Evolutionary conservation across 2,888 invertebrate species (phyloP), one percentile per base, ranked within the genome.

Genomic region (Diarsia mendica): DNA sequence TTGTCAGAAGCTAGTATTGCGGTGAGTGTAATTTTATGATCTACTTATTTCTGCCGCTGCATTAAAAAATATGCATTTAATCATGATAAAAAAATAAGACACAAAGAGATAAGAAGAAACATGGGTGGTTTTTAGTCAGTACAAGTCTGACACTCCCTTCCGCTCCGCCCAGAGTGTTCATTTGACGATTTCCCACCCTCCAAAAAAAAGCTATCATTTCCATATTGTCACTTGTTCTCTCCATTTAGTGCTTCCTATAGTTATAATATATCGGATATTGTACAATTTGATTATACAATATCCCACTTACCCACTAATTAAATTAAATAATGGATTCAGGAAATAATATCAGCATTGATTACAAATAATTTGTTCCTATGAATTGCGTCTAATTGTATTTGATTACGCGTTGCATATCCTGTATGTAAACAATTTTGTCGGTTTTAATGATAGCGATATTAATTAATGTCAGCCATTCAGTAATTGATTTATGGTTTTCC

Each of bases 1-100:
- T 89, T 91, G 11, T 95, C 95, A 0, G 95, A 96, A 88, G 93
- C 92, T 61, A 95, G 95, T 88, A 87, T 88, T 82, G 90, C 87
- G 86, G 93, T 94, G 77, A 92, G 92, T 87, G 8, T 49, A 9
- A 46, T 55, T 5, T 39, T 49, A 33, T 23, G n/a, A 55, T 67
- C 63, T 28, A 28, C 28, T 28, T 28, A 28, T 28, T 81, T 60
- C 2, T 18, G 23, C 10, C 5, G n/a, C 15, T 63, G 13, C 18
- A 18, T 55, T 58, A 4, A 58, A 28, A 28, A 28, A 28, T 13
- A 23, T 55, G 13, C 23, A 23, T 15, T 23, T 58, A 2, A 15
- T 58, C 15, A 15, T 15, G 23, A 15, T 58, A 28, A 15, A 23
- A 58, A 58, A 15, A 23, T 15, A 15, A 55, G 55, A 6, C 55